phyloP scores from a whole-genome alignment of 2,113 vertebrate genomes.

The Machaerirhynchus nigripectus region DNA sequence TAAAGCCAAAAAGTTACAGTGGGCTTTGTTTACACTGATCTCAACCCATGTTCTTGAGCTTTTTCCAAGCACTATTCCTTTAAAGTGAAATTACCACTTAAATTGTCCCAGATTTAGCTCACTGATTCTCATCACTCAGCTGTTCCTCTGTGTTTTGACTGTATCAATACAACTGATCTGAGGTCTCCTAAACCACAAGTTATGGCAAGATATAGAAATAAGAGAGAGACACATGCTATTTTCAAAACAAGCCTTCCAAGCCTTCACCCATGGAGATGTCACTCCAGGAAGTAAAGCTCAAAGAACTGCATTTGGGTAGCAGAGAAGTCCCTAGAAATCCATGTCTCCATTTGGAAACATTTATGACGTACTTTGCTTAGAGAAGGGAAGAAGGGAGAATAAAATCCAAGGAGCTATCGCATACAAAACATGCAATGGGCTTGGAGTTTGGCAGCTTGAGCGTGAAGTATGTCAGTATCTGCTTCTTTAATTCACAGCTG shows the following conservation, averaged over 20 bases:
- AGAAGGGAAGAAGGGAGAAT: background rate
- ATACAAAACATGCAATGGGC: background rate
- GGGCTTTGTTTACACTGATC: background rate
- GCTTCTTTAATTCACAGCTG: background rate
- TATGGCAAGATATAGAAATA: background rate
- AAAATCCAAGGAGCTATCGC: background rate
- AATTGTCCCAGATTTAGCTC: background rate
- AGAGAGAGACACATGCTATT: rapidly evolving
- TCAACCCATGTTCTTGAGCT: background rate
- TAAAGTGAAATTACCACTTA: background rate
- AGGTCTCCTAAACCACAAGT: background rate
- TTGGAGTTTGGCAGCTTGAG: background rate
- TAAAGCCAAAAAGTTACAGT: background rate
- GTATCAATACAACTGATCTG: background rate
- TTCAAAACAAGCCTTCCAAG: background rate
- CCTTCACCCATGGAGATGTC: background rate
- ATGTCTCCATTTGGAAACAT: background rate
- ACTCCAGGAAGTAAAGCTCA: background rate
- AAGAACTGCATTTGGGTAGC: background rate
- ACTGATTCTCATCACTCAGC: background rate
- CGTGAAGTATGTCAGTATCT: rapidly evolving
- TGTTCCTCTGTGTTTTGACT: background rate
- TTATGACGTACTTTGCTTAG: background rate
- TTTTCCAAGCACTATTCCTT: background rate
- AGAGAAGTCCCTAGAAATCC: background rate